phyloP scores from a whole-genome alignment of 2,797 vertebrate species.

The Amblyraja radiata region DNA sequence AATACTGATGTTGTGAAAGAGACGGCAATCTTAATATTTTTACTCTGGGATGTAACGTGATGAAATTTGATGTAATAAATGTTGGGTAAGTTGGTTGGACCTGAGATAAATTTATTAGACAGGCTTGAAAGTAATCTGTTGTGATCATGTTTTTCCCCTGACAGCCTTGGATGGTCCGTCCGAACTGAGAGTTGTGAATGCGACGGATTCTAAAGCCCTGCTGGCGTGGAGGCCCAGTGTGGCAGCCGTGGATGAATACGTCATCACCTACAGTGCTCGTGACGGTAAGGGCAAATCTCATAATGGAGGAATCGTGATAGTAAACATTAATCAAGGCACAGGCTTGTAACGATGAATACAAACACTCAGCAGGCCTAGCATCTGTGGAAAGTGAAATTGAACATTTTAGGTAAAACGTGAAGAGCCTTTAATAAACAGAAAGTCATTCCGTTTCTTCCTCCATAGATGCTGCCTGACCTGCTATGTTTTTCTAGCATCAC shows the following conservation, averaged over 20 bases:
- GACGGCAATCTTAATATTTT: background rate
- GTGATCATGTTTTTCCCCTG: background rate
- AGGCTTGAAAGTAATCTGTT: background rate
- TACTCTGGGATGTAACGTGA: background rate
- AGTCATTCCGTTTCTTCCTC: too few species aligned
- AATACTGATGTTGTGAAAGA: background rate
- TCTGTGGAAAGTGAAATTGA: too few species aligned
- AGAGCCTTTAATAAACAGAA: too few species aligned
- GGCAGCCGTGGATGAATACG: conserved; percentile 80
- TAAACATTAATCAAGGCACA: background rate
- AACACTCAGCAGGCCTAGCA: too few species aligned
- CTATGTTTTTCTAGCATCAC: too few species aligned
- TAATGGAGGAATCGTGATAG: background rate
- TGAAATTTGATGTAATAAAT: background rate
- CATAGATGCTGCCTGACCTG: too few species aligned
- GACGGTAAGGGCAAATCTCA: conserved; percentile 60
- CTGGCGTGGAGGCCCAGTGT: conserved; percentile 88
- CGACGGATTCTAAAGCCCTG: conserved; percentile 80
- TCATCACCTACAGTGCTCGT: conserved; percentile 80
- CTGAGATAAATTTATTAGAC: too few species aligned
- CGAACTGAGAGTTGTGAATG: conserved; percentile 73
- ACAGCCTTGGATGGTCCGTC: conserved; percentile 84
- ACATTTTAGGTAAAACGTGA: too few species aligned
- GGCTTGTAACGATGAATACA: too few species aligned
- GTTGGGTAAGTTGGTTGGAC: background rate